Base-by-base conservation (phyloP, 1,140 invertebrate species). In the Homarus americanus region DNA sequence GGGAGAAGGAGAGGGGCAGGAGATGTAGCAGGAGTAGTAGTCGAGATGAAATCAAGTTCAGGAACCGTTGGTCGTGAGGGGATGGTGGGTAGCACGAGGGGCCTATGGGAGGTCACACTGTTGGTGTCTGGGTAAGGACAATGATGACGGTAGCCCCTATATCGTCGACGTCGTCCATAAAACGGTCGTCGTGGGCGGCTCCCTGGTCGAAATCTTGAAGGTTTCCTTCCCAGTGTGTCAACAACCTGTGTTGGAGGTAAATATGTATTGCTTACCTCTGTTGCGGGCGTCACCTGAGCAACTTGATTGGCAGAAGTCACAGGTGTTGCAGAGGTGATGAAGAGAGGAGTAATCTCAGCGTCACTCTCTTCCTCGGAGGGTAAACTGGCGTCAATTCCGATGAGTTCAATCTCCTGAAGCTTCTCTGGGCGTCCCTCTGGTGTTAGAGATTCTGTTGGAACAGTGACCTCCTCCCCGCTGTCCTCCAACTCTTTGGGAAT, bases 341-440 rank as follows among this genome's bases (percentile, higher is more conserved):
- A n/a, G 10, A 53, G 41, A 10, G 79, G 34, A 4, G 24, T n/a
- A 2, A 24, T 34, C 20, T 72, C 58, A 32, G 49, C 75, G 4
- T 36, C 49, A 73, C 4, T 76, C 34, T 73, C 34, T 73, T 88
- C 86, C 49, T 58, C 24, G 0, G 69, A 82, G 44, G 66, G 49
- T n/a, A 89, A 63, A 75, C 79, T 83, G 20, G 79, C 87, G 76
- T 83, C 79, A 10, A 89, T 82, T 20, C 49, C 80, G 7, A 69
- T 20, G 24, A 28, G 36, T 76, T 75, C 79, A 58, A 75, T 75
- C 34, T 83, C 49, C 24, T 89, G 79, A 4, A 89, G 63, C 34
- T 17, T 89, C 69, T 89, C 79, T n/a, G 66, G 32, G 3, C 24
- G 40, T n/a, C 63, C 44, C 0, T 34, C 34, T 15, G 63, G 76